Conservation (phyloP, 1,140 invertebrate species). For the Antheraea mylitta region DNA sequence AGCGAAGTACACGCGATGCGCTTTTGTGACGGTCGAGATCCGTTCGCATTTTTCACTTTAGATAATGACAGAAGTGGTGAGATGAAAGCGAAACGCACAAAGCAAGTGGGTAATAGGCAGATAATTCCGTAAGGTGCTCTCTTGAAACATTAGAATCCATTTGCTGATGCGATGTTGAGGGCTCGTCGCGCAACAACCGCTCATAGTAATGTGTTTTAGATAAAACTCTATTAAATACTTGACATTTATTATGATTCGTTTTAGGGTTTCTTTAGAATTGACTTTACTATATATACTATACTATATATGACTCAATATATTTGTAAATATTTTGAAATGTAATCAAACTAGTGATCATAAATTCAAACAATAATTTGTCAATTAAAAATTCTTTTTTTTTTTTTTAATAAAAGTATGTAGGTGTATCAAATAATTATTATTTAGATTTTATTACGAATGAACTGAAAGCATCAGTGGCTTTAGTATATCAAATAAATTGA, state of each 20-base stretch:
- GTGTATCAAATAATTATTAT: no score
- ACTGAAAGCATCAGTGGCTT: no score
- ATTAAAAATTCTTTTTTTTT: no score
- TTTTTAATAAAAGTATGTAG: no score
- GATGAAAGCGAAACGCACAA: conserved; percentile 67
- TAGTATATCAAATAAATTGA: no score
- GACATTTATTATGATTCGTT: neutral
- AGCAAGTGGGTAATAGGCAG: conserved; percentile 73
- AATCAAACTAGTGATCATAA: neutral
- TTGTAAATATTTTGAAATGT: neutral
- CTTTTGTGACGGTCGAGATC: neutral
- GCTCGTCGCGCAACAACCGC: neutral
- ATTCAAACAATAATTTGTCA: neutral
- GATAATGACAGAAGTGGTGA: conserved; percentile 42
- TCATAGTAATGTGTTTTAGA: neutral
- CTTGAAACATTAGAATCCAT: conserved; percentile 60
- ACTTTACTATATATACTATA: no score
- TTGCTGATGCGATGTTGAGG: conserved; percentile 27
- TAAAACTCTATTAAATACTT: conserved; percentile 1
- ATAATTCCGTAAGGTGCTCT: conserved; percentile 63
- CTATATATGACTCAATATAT: neutral
- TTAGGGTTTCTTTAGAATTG: neutral
- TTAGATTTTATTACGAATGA: no score
- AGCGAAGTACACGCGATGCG: neutral
- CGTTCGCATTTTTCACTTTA: conserved; percentile 30